Evolutionary conservation across 2,113 vertebrate genomes (phyloP).

Genomic region (Sinocyclocheilus anshuiensis): DNA sequence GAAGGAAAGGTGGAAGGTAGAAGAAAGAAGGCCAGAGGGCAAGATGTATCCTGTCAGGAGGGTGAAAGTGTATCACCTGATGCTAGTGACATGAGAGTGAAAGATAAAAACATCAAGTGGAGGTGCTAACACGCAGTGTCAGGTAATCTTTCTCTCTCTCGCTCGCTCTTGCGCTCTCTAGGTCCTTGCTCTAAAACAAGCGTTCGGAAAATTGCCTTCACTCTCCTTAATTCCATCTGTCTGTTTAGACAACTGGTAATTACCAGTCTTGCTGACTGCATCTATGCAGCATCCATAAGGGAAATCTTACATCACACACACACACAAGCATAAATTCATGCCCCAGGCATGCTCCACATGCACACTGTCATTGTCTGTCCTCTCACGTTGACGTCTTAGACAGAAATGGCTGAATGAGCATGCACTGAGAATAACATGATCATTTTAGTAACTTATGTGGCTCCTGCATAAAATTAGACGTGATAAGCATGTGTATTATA

Average conservation of each 20-base stretch:
- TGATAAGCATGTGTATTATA: not conserved
- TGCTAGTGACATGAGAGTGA: conserved; percentile 43
- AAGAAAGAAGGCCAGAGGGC: conserved; percentile 53
- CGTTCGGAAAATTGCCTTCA: conserved; percentile 72
- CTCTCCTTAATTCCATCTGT: conserved; percentile 78
- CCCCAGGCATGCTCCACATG: conserved; percentile 52
- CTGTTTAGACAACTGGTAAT: conserved; percentile 80
- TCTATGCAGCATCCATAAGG: conserved; percentile 64
- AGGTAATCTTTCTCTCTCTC: conserved; percentile 59
- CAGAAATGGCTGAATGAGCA: conserved; percentile 51
- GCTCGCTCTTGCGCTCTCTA: conserved; percentile 49
- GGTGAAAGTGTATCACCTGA: conserved; percentile 52
- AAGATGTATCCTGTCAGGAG: conserved; percentile 51
- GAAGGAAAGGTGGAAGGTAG: conserved; percentile 42
- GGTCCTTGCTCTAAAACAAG: conserved; percentile 53
- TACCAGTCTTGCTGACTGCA: conserved; percentile 71
- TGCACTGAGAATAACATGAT: conserved; percentile 29
- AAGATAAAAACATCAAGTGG: conserved; percentile 61
- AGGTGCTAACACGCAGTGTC: conserved; percentile 69
- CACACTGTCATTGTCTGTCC: conserved; percentile 38
- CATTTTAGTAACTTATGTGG: not conserved
- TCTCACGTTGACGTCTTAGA: conserved; percentile 49
- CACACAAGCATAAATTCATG: conserved; percentile 39
- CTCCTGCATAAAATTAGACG: not conserved
- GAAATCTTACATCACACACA: conserved; percentile 59